Evolutionary conservation across 2,888 invertebrate genomes (phyloP), one percentile per base, ranked within the genome.

Genomic region (Harpalus rubripes): DNA sequence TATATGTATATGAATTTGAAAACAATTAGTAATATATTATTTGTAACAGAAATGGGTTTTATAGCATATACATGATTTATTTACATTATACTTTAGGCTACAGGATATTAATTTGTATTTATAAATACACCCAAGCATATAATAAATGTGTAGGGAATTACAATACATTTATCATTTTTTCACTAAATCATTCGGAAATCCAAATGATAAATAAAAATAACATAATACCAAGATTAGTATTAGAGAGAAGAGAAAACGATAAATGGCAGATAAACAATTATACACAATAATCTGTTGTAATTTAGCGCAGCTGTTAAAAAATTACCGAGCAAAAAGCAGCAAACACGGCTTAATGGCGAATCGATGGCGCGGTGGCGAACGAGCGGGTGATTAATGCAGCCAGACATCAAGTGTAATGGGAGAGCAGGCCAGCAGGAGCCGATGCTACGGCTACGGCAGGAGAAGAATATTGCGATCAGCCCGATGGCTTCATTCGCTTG

Each of bases 331-430:
- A 59, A 78, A 59, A 78, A 78, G 78, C 78, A 78, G 58, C 32
- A 78, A 78, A 78, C 78, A 79, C 15, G n/a, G 79, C 61, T 52
- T 79, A 79, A 79, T 79, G 79, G 79, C 59, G 79, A 79, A 79
- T 79, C 79, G 79, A 79, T 79, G 15, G 78, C 39, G 52, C 78
- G 18, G 32, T 16, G 41, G 78, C 22, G 39, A 68, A 68, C 68
- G 68, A 65, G 68, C 68, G 7, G 56, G 81, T 81, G 65, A 81
- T 81, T 81, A 81, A 81, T 81, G 26, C 65, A 26, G 68, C 81
- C 81, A 52, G 81, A 68, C 81, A 81, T 81, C 81, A 81, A 44
- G 81, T 68, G 58, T 78, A 78, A 78, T 78, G 58, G 78, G 10
- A 61, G 52, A 58, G 26, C 16, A 16, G 61, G 18, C 15, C 32